Conservation (phyloP, 2,888 invertebrate genomes). For the Cantharis lateralis region DNA sequence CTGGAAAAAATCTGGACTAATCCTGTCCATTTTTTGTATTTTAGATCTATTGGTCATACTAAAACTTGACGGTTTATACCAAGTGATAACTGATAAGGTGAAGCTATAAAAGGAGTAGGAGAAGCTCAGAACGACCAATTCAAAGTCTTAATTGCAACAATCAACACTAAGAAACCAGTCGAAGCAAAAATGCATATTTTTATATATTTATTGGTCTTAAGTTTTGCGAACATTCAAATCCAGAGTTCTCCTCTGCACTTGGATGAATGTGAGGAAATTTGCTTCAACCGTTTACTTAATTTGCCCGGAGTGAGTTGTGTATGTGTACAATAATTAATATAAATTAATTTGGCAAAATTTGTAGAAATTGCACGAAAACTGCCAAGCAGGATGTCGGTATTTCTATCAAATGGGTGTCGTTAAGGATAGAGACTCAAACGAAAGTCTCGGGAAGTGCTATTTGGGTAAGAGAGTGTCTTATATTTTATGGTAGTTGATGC, state of each 20-base stretch:
- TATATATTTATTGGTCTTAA: not conserved
- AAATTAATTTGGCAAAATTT: not conserved
- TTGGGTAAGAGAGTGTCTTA: not conserved
- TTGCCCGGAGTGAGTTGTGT: not conserved
- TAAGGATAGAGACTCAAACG: not conserved
- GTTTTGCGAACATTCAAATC: not conserved
- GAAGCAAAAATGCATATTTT: not conserved
- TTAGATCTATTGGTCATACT: not conserved
- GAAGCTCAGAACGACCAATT: not conserved
- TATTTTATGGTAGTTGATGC: not conserved
- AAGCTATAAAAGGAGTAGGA: not conserved
- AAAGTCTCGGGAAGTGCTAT: not conserved
- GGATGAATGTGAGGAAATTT: not conserved
- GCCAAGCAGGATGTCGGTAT: too few relatives aligned
- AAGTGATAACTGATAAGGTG: not conserved
- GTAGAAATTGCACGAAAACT: not conserved
- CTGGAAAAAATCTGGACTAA: too few relatives aligned
- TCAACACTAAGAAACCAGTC: not conserved
- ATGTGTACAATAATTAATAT: not conserved
- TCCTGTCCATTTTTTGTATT: too few relatives aligned
- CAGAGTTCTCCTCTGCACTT: not conserved
- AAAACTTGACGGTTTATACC: not conserved
- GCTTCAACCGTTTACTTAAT: not conserved
- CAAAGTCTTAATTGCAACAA: not conserved
- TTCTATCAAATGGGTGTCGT: not conserved